Conservation (phyloP, 2,888 invertebrate genomes). For the Cyrtodaria siliqua region DNA sequence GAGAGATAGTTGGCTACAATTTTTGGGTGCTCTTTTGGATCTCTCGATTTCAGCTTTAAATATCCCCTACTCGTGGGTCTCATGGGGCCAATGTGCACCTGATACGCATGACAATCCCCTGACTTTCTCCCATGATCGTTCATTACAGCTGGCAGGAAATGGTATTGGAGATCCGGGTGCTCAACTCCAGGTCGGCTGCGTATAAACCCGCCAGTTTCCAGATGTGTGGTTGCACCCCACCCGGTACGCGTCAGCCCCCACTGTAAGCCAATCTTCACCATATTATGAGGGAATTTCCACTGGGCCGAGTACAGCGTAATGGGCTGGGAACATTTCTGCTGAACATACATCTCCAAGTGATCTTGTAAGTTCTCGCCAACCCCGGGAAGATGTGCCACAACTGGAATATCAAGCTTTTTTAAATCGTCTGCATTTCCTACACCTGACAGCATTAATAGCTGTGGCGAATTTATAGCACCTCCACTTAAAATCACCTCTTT, state of each 20-base stretch:
- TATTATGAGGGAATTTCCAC: slow-evolving; percentile 87
- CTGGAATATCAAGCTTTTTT: slow-evolving; percentile 87
- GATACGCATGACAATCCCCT: slow-evolving; percentile 86
- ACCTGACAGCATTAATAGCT: slow-evolving; percentile 97
- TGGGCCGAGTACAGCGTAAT: slow-evolving; percentile 87
- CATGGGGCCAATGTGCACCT: slow-evolving; percentile 88
- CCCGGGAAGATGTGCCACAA: slow-evolving; percentile 88
- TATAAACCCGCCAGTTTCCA: slow-evolving; percentile 87
- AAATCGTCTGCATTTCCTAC: slow-evolving; percentile 89
- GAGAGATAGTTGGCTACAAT: slow-evolving; percentile 97
- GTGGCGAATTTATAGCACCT: slow-evolving; percentile 97
- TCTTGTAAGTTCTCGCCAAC: slow-evolving; percentile 93
- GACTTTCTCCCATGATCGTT: slow-evolving; percentile 86
- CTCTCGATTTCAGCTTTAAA: slow-evolving; percentile 91
- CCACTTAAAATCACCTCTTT: slow-evolving; percentile 94
- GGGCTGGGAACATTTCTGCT: slow-evolving; percentile 86
- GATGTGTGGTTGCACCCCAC: slow-evolving; percentile 86
- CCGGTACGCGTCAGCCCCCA: slow-evolving; percentile 86
- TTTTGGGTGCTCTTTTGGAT: slow-evolving; percentile 92
- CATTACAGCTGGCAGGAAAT: slow-evolving; percentile 87
- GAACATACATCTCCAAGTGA: slow-evolving; percentile 89
- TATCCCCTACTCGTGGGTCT: slow-evolving; percentile 94
- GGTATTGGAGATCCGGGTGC: slow-evolving; percentile 87
- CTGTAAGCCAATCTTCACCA: slow-evolving; percentile 87
- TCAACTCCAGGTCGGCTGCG: slow-evolving; percentile 81